Percentiles rank a stretch among this genome's conserved stretches.
Evolutionary conservation across 2,113 vertebrate genomes (phyloP).

Genomic region (Ophthalmolycus amberensis): DNA sequence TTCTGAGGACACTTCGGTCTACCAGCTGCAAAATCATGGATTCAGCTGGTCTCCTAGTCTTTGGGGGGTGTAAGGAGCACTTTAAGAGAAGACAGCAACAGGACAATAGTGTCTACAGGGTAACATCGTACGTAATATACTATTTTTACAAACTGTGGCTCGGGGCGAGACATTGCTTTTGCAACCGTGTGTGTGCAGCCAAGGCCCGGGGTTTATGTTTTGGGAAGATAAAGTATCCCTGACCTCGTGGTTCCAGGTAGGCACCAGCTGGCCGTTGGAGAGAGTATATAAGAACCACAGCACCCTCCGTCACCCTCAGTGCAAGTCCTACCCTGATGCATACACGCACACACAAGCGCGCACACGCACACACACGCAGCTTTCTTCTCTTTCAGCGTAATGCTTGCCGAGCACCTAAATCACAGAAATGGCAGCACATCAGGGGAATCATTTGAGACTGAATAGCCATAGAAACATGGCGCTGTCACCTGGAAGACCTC

Average conservation of each 20-base stretch:
- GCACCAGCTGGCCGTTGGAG: constrained; percentile 57
- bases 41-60: constrained; percentile 16
- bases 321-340: constrained; percentile 42
- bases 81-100: constrained; percentile 62
- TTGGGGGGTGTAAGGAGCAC: constrained; percentile 36
- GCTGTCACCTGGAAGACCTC: constrained; percentile 77
- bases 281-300: constrained; percentile 73
- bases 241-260: constrained; percentile 74
- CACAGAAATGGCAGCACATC: constrained; percentile 84
- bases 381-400: constrained; percentile 71
- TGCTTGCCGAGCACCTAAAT: constrained; percentile 79
- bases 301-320: constrained; percentile 43
- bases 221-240: constrained; percentile 77
- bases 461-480: constrained; percentile 78
- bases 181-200: constrained; percentile 58
- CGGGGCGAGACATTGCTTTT: constrained; percentile 76
- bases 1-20: neutral
- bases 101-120: constrained; percentile 71
- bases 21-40: constrained; percentile 14
- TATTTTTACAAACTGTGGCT: constrained; percentile 75
- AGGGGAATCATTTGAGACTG: constrained; percentile 83
- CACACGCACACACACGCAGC: constrained; percentile 27
- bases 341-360: neutral
- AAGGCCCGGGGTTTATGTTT: constrained; percentile 75
- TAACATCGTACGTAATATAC: constrained; percentile 70